Conservation (phyloP, 2,113 vertebrate species). For the Triplophysa rosa region DNA sequence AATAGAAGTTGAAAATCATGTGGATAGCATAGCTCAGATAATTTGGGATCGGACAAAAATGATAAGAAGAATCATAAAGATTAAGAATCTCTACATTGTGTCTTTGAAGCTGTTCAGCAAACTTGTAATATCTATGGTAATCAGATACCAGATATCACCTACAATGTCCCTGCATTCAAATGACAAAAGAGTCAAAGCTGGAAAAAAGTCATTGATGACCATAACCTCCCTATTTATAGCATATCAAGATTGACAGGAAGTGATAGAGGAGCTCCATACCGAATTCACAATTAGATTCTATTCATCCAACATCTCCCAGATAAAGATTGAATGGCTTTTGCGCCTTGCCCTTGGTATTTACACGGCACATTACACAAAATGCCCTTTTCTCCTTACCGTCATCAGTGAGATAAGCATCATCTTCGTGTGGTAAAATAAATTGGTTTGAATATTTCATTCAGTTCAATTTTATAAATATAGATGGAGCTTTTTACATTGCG, state of each 20-base stretch:
- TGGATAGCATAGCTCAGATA: too few species aligned
- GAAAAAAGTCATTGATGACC: conserved; percentile 35
- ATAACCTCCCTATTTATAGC: conserved; percentile 30
- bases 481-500: too few species aligned
- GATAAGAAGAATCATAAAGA: too few species aligned
- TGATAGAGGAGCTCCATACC: conserved; percentile 18
- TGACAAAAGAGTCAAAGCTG: conserved; percentile 16
- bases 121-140: conserved; percentile 18
- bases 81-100: too few species aligned
- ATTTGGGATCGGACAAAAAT: too few species aligned
- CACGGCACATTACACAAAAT: conserved; percentile 30
- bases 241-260: conserved; percentile 19
- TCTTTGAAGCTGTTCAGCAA: not conserved
- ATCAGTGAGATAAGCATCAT: conserved; percentile 16
- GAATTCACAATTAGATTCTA: conserved; percentile 35
- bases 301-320: conserved; percentile 11
- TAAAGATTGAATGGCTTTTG: conserved; percentile 30
- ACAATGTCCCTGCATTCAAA: not conserved
- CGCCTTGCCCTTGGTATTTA: conserved; percentile 42
- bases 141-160: not conserved
- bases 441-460: too few species aligned
- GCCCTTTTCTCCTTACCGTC: conserved; percentile 25
- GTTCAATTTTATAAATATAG: too few species aligned
- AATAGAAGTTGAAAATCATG: too few species aligned
- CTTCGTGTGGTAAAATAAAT: not conserved